A percentile compares a stretch with the other conserved stretches of the same genome.
phyloP scores from a whole-genome alignment of 2,113 vertebrate genomes.

The Neotoma lepida region DNA sequence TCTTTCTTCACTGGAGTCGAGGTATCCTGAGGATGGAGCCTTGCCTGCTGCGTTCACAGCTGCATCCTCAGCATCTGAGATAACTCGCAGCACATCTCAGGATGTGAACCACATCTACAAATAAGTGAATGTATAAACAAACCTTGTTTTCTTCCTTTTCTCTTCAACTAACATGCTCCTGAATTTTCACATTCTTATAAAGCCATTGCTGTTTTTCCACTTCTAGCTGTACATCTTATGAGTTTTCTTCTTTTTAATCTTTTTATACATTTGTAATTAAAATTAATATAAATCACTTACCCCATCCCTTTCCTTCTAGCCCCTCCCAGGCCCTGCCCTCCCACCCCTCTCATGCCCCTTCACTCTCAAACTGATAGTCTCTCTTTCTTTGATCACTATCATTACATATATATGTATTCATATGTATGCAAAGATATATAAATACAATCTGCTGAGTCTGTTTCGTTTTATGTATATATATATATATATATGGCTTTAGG shows the following conservation, averaged over 20 bases:
- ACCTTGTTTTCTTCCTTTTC: neutral
- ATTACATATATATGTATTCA: neutral
- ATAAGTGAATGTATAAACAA: neutral
- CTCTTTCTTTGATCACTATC: neutral
- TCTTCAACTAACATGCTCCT: neutral
- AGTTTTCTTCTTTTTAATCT: neutral
- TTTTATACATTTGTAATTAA: neutral
- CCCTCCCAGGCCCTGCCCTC: neutral
- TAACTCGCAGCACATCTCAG: neutral
- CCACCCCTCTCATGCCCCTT: neutral
- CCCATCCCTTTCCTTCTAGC: neutral
- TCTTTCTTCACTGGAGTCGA: neutral
- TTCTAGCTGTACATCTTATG: neutral
- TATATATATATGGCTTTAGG: neutral
- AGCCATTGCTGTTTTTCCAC: neutral
- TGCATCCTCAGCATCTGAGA: neutral
- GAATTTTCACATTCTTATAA: conserved; percentile 38
- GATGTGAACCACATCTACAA: neutral
- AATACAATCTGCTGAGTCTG: neutral
- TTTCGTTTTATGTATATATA: neutral
- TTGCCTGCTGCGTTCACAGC: neutral
- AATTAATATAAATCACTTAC: neutral
- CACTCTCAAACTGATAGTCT: neutral
- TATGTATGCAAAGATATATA: neutral
- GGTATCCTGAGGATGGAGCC: neutral